Conservation (phyloP, 1,140 invertebrate species). For the Oscheius sp. region DNA sequence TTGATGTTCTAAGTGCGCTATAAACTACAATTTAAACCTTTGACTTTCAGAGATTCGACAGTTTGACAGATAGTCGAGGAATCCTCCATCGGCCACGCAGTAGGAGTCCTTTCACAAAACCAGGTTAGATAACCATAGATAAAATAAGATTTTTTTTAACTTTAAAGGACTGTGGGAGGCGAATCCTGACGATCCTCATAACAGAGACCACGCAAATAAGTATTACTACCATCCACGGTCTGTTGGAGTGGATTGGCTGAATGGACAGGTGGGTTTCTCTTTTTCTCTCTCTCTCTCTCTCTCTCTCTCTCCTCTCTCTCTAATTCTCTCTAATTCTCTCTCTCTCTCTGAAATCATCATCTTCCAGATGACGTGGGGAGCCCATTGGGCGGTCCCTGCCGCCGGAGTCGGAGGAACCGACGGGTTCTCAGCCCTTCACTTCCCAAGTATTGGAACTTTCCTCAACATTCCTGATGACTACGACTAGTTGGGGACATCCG, state of each 20-base stretch:
- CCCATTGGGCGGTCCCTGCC: slow-evolving; percentile 48
- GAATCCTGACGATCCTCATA: slow-evolving; percentile 36
- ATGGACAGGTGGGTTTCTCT: slow-evolving; percentile 21
- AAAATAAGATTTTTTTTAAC: no score
- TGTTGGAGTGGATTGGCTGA: slow-evolving; percentile 33
- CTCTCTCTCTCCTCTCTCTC: neutral
- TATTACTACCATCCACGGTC: slow-evolving; percentile 30
- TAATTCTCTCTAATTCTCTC: neutral
- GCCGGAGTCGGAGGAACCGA: slow-evolving; percentile 45
- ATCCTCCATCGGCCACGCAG: slow-evolving; percentile 36
- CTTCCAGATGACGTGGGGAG: slow-evolving; percentile 32
- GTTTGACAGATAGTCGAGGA: slow-evolving; percentile 34
- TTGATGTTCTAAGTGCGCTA: no score
- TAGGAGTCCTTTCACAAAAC: slow-evolving; percentile 40
- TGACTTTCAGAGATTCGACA: neutral
- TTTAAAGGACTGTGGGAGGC: slow-evolving; percentile 3
- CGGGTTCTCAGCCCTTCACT: slow-evolving; percentile 45
- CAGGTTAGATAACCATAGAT: no score
- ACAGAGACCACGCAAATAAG: slow-evolving; percentile 39
- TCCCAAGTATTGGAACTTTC: slow-evolving; percentile 47
- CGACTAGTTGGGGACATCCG: slow-evolving; percentile 30
- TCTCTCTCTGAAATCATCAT: neutral
- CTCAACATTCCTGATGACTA: slow-evolving; percentile 48
- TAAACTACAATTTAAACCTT: neutral
- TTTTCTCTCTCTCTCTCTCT: neutral